Percentiles rank a stretch among this genome's conserved stretches.
These are phyloP conservation scores for Taeniopygia guttata DNA, from an alignment of 2,797 vertebrate species.

Conservation along the genomic window DNA sequence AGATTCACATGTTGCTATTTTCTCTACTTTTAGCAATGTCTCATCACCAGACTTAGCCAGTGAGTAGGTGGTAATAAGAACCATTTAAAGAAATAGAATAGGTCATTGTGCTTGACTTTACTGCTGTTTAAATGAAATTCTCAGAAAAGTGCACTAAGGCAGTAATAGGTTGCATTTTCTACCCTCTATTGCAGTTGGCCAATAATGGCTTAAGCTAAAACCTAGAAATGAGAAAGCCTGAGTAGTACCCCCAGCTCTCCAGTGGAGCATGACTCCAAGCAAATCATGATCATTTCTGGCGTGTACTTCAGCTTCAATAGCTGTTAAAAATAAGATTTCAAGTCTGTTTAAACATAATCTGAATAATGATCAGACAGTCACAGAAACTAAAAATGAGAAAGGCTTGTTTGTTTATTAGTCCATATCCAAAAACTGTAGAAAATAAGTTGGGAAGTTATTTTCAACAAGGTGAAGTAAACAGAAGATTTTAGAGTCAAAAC, in stretches of 20 bases:
- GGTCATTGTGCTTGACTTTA: neutral
- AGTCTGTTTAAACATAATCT: neutral
- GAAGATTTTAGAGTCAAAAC: neutral
- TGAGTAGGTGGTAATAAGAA: neutral
- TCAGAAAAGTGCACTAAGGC: neutral
- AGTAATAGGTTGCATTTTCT: neutral
- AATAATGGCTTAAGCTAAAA: neutral
- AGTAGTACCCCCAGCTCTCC: neutral
- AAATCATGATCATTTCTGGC: neutral
- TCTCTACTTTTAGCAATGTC: neutral
- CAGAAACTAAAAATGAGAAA: neutral
- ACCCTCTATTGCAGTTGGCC: neutral
- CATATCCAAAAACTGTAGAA: neutral
- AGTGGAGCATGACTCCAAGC: neutral
- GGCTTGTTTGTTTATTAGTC: neutral
- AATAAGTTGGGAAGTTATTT: neutral
- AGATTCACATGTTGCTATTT: neutral
- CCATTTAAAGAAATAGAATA: neutral
- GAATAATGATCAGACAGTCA: neutral
- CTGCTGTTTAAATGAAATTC: neutral
- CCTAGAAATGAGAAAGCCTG: neutral
- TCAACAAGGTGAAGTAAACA: neutral
- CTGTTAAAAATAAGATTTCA: neutral
- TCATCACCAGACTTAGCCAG: neutral
- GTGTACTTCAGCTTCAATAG: neutral